Evolutionary conservation across 2,797 vertebrate genomes (phyloP).

Genomic region (Catostomus latipinnis): DNA sequence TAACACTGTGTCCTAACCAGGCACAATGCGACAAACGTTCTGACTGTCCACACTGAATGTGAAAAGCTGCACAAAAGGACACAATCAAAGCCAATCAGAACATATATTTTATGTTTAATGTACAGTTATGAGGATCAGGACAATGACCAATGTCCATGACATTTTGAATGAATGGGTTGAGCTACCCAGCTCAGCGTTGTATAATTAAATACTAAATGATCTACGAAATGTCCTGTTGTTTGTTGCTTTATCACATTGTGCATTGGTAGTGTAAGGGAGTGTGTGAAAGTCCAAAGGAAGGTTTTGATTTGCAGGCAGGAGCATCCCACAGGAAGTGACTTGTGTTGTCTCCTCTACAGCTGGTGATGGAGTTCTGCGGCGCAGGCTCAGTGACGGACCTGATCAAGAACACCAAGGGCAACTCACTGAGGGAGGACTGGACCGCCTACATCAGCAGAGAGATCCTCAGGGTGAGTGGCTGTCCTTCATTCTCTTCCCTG

Average conservation of each 20-base stretch:
- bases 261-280: background rate
- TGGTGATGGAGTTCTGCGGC: slow-evolving; percentile 98
- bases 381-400: slow-evolving; percentile 94
- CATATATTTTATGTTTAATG: too few species aligned
- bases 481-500: background rate
- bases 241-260: too few species aligned
- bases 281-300: background rate
- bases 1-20: background rate
- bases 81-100: too few species aligned
- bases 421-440: slow-evolving; percentile 94
- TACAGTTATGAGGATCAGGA: too few species aligned
- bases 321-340: background rate
- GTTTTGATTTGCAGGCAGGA: background rate
- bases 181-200: too few species aligned
- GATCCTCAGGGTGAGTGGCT: slow-evolving; percentile 86
- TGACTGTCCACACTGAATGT: too few species aligned
- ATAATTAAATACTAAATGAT: too few species aligned
- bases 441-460: slow-evolving; percentile 94
- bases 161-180: too few species aligned
- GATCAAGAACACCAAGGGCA: slow-evolving; percentile 95
- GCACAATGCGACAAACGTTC: too few species aligned
- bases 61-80: too few species aligned
- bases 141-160: too few species aligned
- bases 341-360: slow-evolving; percentile 68
- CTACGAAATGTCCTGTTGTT: too few species aligned